A percentile compares a stretch with the other conserved stretches of the same genome.
phyloP scores from a whole-genome alignment of 2,113 vertebrate genomes.

The Naja naja region DNA sequence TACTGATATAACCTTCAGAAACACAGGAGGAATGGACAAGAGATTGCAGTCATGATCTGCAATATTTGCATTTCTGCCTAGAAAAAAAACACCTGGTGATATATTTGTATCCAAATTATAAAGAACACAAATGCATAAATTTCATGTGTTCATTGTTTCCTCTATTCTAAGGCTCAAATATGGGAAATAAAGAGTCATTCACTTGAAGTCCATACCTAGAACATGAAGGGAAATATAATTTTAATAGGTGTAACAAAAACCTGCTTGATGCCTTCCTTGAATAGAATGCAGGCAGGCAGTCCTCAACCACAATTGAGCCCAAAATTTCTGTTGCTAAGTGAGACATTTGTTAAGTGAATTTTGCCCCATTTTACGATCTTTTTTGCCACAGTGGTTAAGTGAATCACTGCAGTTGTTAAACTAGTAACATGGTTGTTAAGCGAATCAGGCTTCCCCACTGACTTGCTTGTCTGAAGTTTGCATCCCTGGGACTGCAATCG shows the following conservation, averaged over 20 bases:
- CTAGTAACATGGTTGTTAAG: too few species aligned
- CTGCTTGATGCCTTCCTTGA: background rate
- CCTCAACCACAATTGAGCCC: too few species aligned
- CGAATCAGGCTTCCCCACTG: too few species aligned
- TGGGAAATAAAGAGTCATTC: background rate
- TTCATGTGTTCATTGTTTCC: background rate
- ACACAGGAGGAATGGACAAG: background rate
- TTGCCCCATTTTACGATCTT: too few species aligned
- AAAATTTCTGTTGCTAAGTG: too few species aligned
- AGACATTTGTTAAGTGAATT: too few species aligned
- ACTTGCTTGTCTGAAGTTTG: too few species aligned
- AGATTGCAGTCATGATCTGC: background rate
- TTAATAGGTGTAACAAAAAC: background rate
- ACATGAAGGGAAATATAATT: background rate
- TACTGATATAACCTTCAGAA: background rate
- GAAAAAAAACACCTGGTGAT: background rate
- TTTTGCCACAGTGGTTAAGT: too few species aligned
- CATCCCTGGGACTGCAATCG: too few species aligned
- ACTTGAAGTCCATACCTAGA: background rate
- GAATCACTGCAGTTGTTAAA: too few species aligned
- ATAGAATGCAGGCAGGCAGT: background rate
- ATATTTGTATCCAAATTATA: background rate
- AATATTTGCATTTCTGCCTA: background rate
- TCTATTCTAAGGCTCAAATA: background rate
- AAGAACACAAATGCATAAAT: background rate